Percentiles rank a stretch among this genome's conserved stretches.
Conservation (phyloP, 2,888 invertebrate species). For the Rhimphoctona megacephalus region DNA sequence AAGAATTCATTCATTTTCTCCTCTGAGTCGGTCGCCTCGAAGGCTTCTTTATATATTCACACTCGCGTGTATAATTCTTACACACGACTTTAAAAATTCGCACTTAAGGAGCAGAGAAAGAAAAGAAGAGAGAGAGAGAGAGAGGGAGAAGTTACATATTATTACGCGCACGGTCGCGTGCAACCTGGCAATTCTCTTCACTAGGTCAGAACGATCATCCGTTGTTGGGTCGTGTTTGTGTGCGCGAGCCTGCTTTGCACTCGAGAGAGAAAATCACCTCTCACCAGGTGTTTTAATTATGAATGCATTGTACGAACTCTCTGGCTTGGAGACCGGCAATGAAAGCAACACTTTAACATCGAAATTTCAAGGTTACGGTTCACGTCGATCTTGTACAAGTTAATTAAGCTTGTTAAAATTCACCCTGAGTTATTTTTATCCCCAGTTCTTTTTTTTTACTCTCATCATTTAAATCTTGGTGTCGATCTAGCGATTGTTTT, state of each 20-base stretch:
- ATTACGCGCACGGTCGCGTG: slow-evolving; percentile 72
- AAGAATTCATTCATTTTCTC: slow-evolving; percentile 67
- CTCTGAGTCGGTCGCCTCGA: slow-evolving; percentile 37
- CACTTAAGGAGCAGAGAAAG: slow-evolving; percentile 51
- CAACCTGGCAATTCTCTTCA: slow-evolving; percentile 68
- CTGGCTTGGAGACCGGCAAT: not conserved
- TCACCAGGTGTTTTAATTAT: slow-evolving; percentile 52
- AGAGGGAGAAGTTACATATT: slow-evolving; percentile 63
- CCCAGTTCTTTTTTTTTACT: not conserved
- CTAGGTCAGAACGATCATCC: slow-evolving; percentile 70
- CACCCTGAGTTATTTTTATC: not conserved
- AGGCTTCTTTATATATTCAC: slow-evolving; percentile 34
- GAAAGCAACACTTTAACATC: slow-evolving; percentile 13
- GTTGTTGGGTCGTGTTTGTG: slow-evolving; percentile 50
- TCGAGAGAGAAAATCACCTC: slow-evolving; percentile 44
- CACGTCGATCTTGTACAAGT: slow-evolving; percentile 1
- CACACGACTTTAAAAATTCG: slow-evolving; percentile 57
- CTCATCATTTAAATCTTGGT: not conserved
- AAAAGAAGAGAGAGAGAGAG: slow-evolving; percentile 6
- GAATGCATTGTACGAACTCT: slow-evolving; percentile 15
- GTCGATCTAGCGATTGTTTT: slow-evolving; percentile 14
- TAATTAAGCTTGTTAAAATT: slow-evolving; percentile 13
- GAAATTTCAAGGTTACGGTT: slow-evolving; percentile 23
- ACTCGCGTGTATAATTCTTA: slow-evolving; percentile 63
- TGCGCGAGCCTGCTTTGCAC: slow-evolving; percentile 14